Evolutionary conservation across 2,797 vertebrate species (phyloP), one percentile per base, ranked within the genome.

Genomic region (Coluber constrictor): DNA sequence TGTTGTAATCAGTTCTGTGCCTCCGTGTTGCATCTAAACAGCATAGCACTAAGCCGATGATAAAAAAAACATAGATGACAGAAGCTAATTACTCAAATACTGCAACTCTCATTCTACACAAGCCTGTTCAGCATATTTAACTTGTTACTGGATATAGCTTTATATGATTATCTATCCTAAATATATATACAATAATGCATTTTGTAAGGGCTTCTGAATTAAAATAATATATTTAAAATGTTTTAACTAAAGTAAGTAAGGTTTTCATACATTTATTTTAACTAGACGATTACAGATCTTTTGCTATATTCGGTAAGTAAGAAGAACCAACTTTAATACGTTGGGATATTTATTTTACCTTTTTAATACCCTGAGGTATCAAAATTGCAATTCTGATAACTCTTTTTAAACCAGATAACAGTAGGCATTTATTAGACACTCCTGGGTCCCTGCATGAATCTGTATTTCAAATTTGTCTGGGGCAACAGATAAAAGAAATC

Each of bases 221-320:
- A 94, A 94, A 61, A 89, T 94, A 11, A 83, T 47, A 47, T 83
- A 11, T 83, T 83, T 43, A 89, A 87, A 94, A 96, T 95, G 96
- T 95, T 95, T 97, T 97, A 96, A 95, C 96, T 96, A 94, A 90
- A 94, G 93, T 93, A 96, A 90, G 91, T 92, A 3, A 94, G 61
- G 2, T 96, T 92, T 95, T 96, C 91, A 96, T 94, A 59, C 92
- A 29, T 91, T 55, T 32, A 54, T 60, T 86, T 93, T 93, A 89
- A 15, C 83, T 25, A 43, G 0, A 56, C 43, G 2, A 16, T 91
- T 92, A 37, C 55, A 94, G 23, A 12, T 94, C 20, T 94, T 37
- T 27, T 57, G 1, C 1, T 37, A n/a, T 15, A 66, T 25, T 74
- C 94, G 61, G 61, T 60, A 88, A 70, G 47, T n/a, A n/a, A 18